phyloP scores from a whole-genome alignment of 2,888 invertebrate genomes.

The Amiota communis region DNA sequence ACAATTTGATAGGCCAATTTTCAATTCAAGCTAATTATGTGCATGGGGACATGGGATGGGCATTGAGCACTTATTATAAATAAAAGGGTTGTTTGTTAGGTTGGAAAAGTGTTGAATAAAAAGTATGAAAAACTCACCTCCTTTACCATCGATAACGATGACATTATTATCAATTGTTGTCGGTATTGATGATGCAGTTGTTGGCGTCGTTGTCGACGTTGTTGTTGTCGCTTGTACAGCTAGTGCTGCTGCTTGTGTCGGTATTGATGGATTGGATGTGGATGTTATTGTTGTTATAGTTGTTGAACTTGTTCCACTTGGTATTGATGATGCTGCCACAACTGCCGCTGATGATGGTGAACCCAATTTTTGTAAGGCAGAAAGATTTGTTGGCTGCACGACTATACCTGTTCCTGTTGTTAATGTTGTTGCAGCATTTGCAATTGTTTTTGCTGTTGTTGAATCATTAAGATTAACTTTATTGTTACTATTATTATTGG shows the following conservation, averaged over 20 bases:
- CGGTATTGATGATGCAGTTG: not conserved
- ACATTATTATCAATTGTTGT: slow-evolving; percentile 41
- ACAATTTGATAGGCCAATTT: no score
- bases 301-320: slow-evolving; percentile 28
- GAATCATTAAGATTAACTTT: slow-evolving; percentile 27
- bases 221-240: not conserved
- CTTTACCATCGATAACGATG: slow-evolving; percentile 74
- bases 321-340: slow-evolving; percentile 33
- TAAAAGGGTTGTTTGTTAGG: no score
- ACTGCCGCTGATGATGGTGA: slow-evolving; percentile 40
- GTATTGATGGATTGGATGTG: no score
- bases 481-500: slow-evolving; percentile 50
- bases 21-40: no score
- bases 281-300: no score
- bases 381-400: slow-evolving; percentile 22
- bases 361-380: slow-evolving; percentile 17
- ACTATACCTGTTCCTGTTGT: slow-evolving; percentile 22
- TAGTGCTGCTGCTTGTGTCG: not conserved
- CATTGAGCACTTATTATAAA: no score
- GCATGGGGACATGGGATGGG: no score
- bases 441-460: slow-evolving; percentile 41
- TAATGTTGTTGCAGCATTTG: slow-evolving; percentile 28
- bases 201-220: not conserved
- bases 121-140: slow-evolving; percentile 60
- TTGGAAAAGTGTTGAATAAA: no score